Conservation (phyloP, 2,888 invertebrate species). For the Cacoxenus indagator region DNA sequence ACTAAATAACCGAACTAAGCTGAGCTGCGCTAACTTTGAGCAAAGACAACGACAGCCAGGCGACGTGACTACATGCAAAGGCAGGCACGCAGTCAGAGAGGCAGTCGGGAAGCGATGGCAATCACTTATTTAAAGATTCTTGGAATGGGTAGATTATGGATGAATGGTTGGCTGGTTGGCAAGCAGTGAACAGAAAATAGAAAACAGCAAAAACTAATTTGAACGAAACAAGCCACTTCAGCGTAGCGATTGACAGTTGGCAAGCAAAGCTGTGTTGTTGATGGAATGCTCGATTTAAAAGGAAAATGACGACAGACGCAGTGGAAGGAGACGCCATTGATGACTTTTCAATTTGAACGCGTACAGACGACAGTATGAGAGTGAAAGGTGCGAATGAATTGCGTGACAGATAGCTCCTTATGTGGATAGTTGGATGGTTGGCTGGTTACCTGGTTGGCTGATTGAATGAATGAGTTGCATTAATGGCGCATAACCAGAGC, state of each 20-base stretch:
- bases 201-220: too few relatives aligned
- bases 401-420: background rate
- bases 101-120: too few relatives aligned
- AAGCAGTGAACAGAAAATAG: too few relatives aligned
- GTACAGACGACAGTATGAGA: background rate
- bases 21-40: background rate
- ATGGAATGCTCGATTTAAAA: background rate
- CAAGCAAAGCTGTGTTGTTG: background rate
- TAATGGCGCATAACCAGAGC: background rate
- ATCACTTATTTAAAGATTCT: too few relatives aligned
- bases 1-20: background rate
- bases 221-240: too few relatives aligned
- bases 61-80: too few relatives aligned
- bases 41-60: background rate
- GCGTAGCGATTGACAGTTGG: too few relatives aligned
- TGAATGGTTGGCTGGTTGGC: too few relatives aligned
- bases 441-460: background rate
- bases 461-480: background rate
- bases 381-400: background rate
- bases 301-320: background rate
- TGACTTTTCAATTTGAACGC: constrained; percentile 6
- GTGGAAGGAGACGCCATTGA: background rate
- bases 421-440: background rate
- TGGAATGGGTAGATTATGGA: too few relatives aligned
- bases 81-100: too few relatives aligned